A percentile compares a stretch with the other conserved stretches of the same genome.
These are phyloP conservation scores for Muscicapa comitata DNA, from an alignment of 2,797 vertebrate species.

Conservation along the genomic window DNA sequence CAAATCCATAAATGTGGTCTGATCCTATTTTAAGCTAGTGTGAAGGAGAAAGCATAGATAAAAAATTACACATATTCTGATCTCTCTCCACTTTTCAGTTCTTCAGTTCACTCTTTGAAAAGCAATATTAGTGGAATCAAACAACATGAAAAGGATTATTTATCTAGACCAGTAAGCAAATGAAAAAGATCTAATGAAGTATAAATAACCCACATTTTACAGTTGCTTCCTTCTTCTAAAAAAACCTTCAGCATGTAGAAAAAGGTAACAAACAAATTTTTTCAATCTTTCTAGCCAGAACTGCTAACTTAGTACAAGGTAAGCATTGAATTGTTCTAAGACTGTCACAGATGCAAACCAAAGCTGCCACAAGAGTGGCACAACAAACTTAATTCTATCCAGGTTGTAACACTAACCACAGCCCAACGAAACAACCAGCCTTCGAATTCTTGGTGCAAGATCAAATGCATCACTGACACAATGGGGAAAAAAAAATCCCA, in stretches of 20 bases:
- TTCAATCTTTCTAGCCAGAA: not conserved
- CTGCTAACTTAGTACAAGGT: not conserved
- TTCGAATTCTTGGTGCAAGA: not conserved
- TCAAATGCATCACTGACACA: not conserved
- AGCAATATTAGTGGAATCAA: not conserved
- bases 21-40: not conserved
- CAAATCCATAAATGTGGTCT: not conserved
- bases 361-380: not conserved
- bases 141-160: not conserved
- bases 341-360: not conserved
- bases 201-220: not conserved
- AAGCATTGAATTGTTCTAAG: not conserved
- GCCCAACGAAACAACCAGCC: not conserved
- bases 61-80: not conserved
- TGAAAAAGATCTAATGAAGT: not conserved
- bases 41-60: not conserved
- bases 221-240: not conserved
- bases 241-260: not conserved
- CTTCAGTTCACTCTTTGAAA: not conserved
- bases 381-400: not conserved
- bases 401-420: not conserved
- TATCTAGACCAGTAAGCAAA: not conserved
- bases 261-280: not conserved
- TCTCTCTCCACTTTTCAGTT: not conserved
- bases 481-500: not conserved